These are phyloP conservation scores for Athalia circularis DNA, from an alignment of 2,888 invertebrate genomes.

Conservation along the genomic window DNA sequence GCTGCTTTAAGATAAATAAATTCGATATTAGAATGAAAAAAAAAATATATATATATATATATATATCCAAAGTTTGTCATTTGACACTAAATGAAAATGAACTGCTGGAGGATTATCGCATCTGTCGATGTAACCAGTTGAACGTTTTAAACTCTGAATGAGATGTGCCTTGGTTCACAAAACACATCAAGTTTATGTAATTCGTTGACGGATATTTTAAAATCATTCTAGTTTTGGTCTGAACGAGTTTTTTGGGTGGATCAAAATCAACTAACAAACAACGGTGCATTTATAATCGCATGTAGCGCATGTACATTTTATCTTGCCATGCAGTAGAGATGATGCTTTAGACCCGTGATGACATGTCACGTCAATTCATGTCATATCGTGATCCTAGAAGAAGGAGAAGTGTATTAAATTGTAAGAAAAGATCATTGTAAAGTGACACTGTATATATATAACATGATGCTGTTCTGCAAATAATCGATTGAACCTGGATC, in stretches of 20 bases:
- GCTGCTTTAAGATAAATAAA: conserved; percentile 35
- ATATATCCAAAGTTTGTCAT: conserved; percentile 21
- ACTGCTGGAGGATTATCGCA: conserved; percentile 5
- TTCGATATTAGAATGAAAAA: conserved; percentile 30
- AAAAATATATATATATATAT: neutral
- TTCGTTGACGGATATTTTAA: conserved; percentile 10
- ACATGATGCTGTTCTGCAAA: conserved; percentile 26
- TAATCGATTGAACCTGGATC: conserved; percentile 19
- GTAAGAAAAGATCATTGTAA: conserved; percentile 33
- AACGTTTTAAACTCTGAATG: conserved; percentile 36
- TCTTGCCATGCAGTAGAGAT: conserved; percentile 4
- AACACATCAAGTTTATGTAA: conserved; percentile 28
- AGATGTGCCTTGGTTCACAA: conserved; percentile 41
- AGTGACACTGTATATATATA: conserved; percentile 39
- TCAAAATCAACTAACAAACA: conserved; percentile 1
- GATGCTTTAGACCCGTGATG: conserved; percentile 27
- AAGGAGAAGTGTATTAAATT: conserved; percentile 21
- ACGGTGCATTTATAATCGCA: conserved; percentile 6
- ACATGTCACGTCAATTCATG: no score
- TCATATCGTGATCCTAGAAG: conserved; percentile 16
- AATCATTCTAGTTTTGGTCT: conserved; percentile 9
- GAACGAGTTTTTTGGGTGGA: neutral
- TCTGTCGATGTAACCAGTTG: conserved; percentile 30
- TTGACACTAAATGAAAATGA: conserved; percentile 32
- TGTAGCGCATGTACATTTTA: conserved; percentile 9